Percentiles rank a stretch among this genome's conserved stretches.
phyloP scores from a whole-genome alignment of 2,888 invertebrate species.

The Ferrisia virgata region DNA sequence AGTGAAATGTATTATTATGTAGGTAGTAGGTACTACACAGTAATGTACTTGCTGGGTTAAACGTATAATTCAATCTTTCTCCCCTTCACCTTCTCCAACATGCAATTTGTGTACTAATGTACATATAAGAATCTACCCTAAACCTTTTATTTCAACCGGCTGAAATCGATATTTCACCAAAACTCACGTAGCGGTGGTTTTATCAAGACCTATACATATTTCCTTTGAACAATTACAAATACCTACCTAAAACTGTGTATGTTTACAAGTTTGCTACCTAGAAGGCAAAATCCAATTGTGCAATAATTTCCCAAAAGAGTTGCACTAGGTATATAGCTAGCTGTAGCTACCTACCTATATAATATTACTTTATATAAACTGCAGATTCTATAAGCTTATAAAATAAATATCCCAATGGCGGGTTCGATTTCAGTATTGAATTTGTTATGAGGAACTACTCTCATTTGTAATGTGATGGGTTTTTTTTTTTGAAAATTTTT shows the following conservation, averaged over 20 bases:
- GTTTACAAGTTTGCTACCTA: background rate
- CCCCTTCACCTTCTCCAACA: too few relatives aligned
- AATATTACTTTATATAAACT: background rate
- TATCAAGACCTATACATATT: background rate
- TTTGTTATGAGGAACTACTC: too few relatives aligned
- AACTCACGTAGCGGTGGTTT: background rate
- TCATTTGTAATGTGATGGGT: too few relatives aligned
- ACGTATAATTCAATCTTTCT: too few relatives aligned
- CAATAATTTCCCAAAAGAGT: background rate
- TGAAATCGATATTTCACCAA: background rate
- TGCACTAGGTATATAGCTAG: background rate
- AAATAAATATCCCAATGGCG: too few relatives aligned
- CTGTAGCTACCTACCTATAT: background rate
- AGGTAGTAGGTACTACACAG: background rate
- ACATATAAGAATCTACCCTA: too few relatives aligned
- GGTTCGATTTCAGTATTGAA: too few relatives aligned
- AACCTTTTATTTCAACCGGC: too few relatives aligned
- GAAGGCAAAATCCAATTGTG: background rate
- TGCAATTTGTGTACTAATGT: too few relatives aligned
- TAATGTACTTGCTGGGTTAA: too few relatives aligned
- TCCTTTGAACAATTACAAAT: background rate
- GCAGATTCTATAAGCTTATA: too few relatives aligned
- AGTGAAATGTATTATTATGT: background rate
- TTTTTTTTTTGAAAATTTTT: too few relatives aligned
- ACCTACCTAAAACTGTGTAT: background rate